Evolutionary conservation across 2,113 vertebrate genomes (phyloP).

Genomic region (Girardinichthys multiradiatus): DNA sequence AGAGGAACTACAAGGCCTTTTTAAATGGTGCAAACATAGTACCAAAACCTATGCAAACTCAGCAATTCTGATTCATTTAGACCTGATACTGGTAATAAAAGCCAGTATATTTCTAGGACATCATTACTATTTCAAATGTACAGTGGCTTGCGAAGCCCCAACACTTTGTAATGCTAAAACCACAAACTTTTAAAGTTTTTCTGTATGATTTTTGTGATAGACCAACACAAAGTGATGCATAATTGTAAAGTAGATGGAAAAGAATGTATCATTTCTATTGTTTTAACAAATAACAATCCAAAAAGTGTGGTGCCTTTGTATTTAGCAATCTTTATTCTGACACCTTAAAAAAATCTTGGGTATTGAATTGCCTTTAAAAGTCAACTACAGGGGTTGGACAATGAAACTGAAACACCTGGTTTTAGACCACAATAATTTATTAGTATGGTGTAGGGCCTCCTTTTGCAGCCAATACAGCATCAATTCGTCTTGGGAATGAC

Average conservation of each 20-base stretch:
- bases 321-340: background rate
- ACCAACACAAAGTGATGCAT: background rate
- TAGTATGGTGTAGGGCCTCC: no score
- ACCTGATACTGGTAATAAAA: slow-evolving; percentile 35
- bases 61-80: slow-evolving; percentile 41
- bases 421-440: no score
- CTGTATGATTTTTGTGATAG: background rate
- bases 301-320: background rate
- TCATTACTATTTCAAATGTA: slow-evolving; percentile 22
- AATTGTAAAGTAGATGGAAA: background rate
- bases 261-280: background rate
- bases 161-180: no score
- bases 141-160: background rate
- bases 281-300: background rate
- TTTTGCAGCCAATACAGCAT: no score
- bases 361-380: no score
- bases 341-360: background rate
- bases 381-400: no score
- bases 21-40: slow-evolving; percentile 2
- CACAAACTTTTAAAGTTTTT: background rate
- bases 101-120: slow-evolving; percentile 33
- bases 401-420: no score
- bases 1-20: no score
- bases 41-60: slow-evolving; percentile 9
- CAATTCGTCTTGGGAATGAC: no score